Evolutionary conservation across 2,888 invertebrate species (phyloP), one percentile per base, ranked within the genome.

Genomic region (Caenorhabditis becei): DNA sequence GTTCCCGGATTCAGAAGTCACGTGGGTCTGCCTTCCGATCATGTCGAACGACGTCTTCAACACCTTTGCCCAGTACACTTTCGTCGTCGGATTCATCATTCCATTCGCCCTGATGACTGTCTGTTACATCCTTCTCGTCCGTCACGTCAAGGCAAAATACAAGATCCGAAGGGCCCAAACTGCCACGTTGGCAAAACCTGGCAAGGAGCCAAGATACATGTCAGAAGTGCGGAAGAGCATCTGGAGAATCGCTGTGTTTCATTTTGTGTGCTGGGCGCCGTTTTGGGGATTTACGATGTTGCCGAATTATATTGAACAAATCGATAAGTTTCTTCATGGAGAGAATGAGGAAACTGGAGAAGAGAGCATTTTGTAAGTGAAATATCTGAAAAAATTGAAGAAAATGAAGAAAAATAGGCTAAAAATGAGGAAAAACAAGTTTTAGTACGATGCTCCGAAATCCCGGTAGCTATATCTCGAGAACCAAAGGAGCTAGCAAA

Each of bases 231-330:
- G 86, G 16, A 86, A 88, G 71, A 85, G 85, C 20, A 88, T 89
- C 49, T 88, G 87, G 86, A 69, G 88, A 35, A 87, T 89, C 14
- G 88, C 87, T 41, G 81, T 88, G 32, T 89, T 87, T 61, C 89
- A 89, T 70, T 89, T 89, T 62, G 74, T 85, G 11, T 89, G 89
- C 54, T 89, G 88, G 89, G 89, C 87, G 8, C 89, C 89, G 37
- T 89, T 86, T 70, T 88, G 87, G 87, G 63, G 79, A 16, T 87
- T 87, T 67, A 86, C 86, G 3, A 83, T 86, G 67, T 28, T 75
- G 7, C 87, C 88, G 1, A 71, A 77, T 26, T 83, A 71, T 37
- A 77, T 85, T 20, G 35, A 54, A 35, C 72, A 79, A 62, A 72
- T 79, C 20, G 69, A 69, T 59, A 53, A 59, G 8, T 62, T 67